These are phyloP conservation scores for Harpagus bidentatus DNA, from an alignment of 2,113 vertebrate species.

Conservation along the genomic window DNA sequence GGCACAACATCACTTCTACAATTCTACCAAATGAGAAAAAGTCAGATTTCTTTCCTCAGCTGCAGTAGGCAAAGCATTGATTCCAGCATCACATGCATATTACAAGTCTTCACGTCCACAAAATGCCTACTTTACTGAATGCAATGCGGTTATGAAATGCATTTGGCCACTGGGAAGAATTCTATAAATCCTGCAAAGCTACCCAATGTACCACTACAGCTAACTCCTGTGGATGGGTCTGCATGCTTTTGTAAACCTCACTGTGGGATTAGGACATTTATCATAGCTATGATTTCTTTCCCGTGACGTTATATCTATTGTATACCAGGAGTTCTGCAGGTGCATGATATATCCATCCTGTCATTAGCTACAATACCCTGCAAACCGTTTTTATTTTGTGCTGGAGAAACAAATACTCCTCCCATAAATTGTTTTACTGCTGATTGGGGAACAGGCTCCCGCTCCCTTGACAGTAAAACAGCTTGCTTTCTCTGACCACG, in stretches of 20 bases:
- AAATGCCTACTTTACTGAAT: background rate
- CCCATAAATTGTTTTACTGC: slow-evolving; percentile 46
- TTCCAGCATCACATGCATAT: background rate
- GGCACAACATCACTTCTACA: background rate
- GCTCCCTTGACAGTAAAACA: background rate
- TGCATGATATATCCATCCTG: slow-evolving; percentile 46
- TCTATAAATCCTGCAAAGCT: slow-evolving; percentile 7
- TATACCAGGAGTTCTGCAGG: slow-evolving; percentile 23
- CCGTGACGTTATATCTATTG: background rate
- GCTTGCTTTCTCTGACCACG: background rate
- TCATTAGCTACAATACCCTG: slow-evolving; percentile 47
- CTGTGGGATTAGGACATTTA: slow-evolving; percentile 20
- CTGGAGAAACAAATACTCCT: slow-evolving; percentile 45
- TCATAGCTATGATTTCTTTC: slow-evolving; percentile 51
- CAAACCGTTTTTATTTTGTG: slow-evolving; percentile 40
- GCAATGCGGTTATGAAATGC: background rate
- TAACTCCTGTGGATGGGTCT: background rate
- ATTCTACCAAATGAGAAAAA: background rate
- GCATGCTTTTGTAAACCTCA: background rate
- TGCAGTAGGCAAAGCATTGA: background rate
- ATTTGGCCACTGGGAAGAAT: background rate
- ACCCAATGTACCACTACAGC: background rate
- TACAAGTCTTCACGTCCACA: background rate
- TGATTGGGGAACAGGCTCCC: background rate
- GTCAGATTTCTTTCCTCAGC: background rate